Percentiles rank a stretch among this genome's conserved stretches.
Evolutionary conservation across 2,888 invertebrate species (phyloP).

Genomic region (Rhyacophila evoluta): DNA sequence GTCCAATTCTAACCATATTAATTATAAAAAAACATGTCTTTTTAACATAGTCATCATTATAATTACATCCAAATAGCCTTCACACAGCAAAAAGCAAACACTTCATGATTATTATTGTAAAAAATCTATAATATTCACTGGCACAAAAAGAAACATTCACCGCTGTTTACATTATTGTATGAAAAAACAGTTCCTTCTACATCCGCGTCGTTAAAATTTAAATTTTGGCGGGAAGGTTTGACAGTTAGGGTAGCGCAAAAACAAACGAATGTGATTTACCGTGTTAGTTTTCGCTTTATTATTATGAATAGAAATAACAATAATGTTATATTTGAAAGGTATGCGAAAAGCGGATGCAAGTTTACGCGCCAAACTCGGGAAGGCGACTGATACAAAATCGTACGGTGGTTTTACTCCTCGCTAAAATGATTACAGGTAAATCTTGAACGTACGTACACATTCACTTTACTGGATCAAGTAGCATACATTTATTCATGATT

Average conservation of each 20-base stretch:
- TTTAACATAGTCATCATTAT: conserved; percentile 24
- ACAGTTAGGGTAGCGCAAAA: background rate
- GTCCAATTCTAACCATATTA: background rate
- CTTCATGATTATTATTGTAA: conserved; percentile 3
- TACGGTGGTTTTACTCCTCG: background rate
- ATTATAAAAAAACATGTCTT: background rate
- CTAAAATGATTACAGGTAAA: background rate
- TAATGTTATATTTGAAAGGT: background rate
- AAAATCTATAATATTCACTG: conserved; percentile 3
- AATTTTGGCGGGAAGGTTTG: background rate
- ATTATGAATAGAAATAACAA: background rate
- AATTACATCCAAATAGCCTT: conserved; percentile 20
- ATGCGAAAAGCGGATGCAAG: background rate
- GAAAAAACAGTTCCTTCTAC: background rate
- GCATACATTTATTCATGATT: no score
- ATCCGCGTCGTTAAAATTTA: background rate
- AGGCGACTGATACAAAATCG: conserved; percentile 2
- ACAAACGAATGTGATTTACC: background rate
- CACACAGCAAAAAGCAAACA: background rate
- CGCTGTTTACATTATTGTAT: background rate
- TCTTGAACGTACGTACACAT: background rate
- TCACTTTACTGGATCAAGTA: background rate
- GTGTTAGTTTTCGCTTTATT: background rate
- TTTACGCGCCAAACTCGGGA: conserved; percentile 13
- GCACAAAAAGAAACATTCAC: conserved; percentile 13